phyloP scores from a whole-genome alignment of 2,888 invertebrate genomes.

The Litoditis marina region DNA sequence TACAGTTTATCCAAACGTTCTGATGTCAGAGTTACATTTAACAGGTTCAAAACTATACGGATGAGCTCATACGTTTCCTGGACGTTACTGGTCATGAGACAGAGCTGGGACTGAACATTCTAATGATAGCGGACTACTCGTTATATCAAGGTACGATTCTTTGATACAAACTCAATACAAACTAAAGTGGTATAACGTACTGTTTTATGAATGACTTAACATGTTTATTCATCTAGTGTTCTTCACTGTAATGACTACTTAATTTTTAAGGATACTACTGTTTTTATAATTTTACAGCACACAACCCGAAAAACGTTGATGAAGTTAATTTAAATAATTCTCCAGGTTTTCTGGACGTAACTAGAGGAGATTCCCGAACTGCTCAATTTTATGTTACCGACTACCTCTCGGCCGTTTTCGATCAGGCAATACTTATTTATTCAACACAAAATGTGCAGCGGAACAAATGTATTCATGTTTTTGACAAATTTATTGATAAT shows the following conservation, averaged over 20 bases:
- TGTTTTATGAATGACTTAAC: no score
- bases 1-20: neutral
- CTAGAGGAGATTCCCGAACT: slow-evolving; percentile 26
- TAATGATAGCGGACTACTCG: slow-evolving; percentile 35
- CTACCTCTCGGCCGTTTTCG: slow-evolving; percentile 44
- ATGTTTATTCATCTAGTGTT: no score
- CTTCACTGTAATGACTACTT: no score
- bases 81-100: slow-evolving; percentile 4
- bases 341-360: slow-evolving; percentile 38
- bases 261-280: no score
- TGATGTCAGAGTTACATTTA: neutral
- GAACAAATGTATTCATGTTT: no score
- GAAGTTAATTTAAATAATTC: no score
- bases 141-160: slow-evolving; percentile 24
- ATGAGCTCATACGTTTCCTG: neutral
- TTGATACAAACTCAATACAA: no score
- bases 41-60: slow-evolving; percentile 11
- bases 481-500: no score
- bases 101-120: slow-evolving; percentile 16
- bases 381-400: slow-evolving; percentile 31
- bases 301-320: no score
- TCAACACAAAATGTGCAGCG: no score
- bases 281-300: no score
- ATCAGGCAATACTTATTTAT: slow-evolving; percentile 43
- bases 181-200: neutral